Evolutionary conservation across 2,888 invertebrate species (phyloP), one percentile per base, ranked within the genome.

Genomic region (Fabriciana adippe): DNA sequence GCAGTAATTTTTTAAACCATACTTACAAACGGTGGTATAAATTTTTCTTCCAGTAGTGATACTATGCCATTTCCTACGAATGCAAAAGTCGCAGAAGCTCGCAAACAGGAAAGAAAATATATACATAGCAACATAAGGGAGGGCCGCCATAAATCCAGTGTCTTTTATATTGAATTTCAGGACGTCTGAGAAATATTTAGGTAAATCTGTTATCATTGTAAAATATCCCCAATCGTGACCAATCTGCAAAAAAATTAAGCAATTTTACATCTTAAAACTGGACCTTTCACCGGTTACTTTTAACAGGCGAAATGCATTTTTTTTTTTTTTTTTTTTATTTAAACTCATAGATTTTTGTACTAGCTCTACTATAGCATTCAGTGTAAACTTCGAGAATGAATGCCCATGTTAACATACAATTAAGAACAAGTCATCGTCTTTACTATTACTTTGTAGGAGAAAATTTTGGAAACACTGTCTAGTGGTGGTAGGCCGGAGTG

Each of bases 211-310:
- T 21, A 95, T 94, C 93, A 95, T 94, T 4, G 95, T 94, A 75
- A 94, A 95, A 76, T 95, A 94, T 1, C 95, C 95, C 93, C 94
- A 95, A 75, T 95, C 95, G 81, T 95, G 95, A 1, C 94, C 94
- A 41, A 94, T 82, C 90, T 95, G 92, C 16, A 76, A 76, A 67
- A n/a, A 21, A 50, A 15, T 14, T 41, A 11, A 41, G 11, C 35
- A 41, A 41, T 41, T 35, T 8, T 11, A 11, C 2, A 41, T 41
- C 11, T 41, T 41, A 41, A 1, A 41, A 41, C 35, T 41, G 35
- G 11, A 0, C 1, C 35, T 11, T 41, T 11, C 11, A 41, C 35
- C 11, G 11, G 8, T 41, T 41, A 11, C 1, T 41, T 11, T 8
- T 11, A 41, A 11, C 35, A 11, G 11, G 8, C 11, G 11, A 8